These are phyloP conservation scores for Trichogramma dendrolimi DNA, from an alignment of 2,888 invertebrate genomes.

Conservation along the genomic window DNA sequence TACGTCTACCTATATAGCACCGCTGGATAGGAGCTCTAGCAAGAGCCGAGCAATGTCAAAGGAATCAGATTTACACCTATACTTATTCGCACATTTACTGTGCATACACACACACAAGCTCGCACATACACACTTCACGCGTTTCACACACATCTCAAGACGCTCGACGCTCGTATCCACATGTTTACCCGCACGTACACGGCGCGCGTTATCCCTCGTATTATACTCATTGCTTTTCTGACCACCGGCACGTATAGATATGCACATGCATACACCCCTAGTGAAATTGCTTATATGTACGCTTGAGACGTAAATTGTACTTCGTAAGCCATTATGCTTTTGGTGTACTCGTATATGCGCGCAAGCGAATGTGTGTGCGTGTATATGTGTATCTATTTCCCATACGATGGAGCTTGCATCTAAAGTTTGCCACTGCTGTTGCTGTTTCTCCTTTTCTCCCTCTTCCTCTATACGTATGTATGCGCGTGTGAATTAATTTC, in stretches of 20 bases:
- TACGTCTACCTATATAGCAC: constrained; percentile 19
- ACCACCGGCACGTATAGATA: no score
- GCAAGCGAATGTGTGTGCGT: no score
- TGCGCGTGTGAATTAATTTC: constrained; percentile 26
- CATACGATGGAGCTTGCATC: not conserved
- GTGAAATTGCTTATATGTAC: not conserved
- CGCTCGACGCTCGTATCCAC: not conserved
- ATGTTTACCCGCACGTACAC: not conserved
- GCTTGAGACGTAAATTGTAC: constrained; percentile 19
- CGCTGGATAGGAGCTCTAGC: constrained; percentile 1
- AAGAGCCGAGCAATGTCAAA: constrained; percentile 4
- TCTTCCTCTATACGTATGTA: not conserved
- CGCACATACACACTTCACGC: not conserved
- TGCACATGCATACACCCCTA: no score
- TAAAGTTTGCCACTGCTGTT: not conserved
- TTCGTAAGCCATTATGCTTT: constrained; percentile 21
- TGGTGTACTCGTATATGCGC: constrained; percentile 1
- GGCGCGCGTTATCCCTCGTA: not conserved
- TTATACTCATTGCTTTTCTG: no score
- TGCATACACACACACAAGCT: constrained; percentile 11
- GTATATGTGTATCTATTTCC: not conserved
- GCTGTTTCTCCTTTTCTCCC: not conserved
- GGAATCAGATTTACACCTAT: constrained; percentile 26
- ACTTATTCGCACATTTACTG: not conserved
- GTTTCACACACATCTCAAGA: no score